phyloP scores from a whole-genome alignment of 2,113 vertebrate genomes.

The Scophthalmus maximus region DNA sequence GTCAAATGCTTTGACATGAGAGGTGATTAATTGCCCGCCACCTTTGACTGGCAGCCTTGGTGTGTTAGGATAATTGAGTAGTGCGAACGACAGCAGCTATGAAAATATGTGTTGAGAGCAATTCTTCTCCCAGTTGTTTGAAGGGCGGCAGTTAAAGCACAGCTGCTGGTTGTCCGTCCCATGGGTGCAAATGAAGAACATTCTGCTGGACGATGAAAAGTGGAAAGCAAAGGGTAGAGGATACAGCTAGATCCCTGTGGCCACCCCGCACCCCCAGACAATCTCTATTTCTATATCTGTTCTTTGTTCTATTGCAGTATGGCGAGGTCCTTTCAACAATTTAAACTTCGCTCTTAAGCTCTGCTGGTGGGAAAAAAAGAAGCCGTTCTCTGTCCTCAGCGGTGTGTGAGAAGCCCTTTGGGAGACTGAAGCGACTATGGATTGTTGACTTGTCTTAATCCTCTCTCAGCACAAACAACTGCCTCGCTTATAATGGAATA shows the following conservation, averaged over 20 bases:
- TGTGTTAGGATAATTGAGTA: conserved; percentile 33
- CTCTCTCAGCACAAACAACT: conserved; percentile 69
- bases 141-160: conserved; percentile 36
- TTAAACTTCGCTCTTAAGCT: conserved; percentile 63
- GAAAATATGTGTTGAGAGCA: conserved; percentile 29
- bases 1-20: conserved; percentile 37
- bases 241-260: conserved; percentile 35
- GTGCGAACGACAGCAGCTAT: conserved; percentile 27
- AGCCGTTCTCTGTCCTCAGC: conserved; percentile 60
- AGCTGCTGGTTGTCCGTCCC: conserved; percentile 26
- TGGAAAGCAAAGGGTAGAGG: conserved; percentile 19
- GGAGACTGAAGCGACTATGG: conserved; percentile 70
- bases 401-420: conserved; percentile 61
- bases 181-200: conserved; percentile 44
- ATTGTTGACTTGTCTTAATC: conserved; percentile 79
- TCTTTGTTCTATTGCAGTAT: conserved; percentile 61
- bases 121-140: conserved; percentile 38
- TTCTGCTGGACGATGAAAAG: conserved; percentile 42
- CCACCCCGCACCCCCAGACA: background rate
- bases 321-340: conserved; percentile 63
- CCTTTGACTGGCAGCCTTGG: conserved; percentile 49
- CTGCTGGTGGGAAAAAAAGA: conserved; percentile 40
- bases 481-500: conserved; percentile 59
- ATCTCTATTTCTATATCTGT: conserved; percentile 57
- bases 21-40: conserved; percentile 57